Conservation (phyloP, 2,888 invertebrate genomes). For the Leistus spinibarbis region DNA sequence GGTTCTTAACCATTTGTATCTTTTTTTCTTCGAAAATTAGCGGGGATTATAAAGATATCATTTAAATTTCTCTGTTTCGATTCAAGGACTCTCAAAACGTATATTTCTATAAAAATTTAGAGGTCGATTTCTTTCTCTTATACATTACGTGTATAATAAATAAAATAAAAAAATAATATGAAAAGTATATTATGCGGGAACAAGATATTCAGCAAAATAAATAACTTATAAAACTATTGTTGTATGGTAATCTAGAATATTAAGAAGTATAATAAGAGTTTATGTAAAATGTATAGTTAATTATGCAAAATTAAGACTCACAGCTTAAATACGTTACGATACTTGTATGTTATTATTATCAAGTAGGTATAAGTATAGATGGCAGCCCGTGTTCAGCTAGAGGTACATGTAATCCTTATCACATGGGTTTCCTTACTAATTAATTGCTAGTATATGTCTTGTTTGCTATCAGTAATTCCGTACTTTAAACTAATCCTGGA, state of each 20-base stretch:
- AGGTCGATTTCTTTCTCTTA: too few species aligned
- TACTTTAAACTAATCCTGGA: background rate
- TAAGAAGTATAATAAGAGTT: background rate
- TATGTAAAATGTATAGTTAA: background rate
- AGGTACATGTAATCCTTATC: background rate
- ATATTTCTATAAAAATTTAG: too few species aligned
- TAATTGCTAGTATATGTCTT: constrained; percentile 5
- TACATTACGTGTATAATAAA: background rate
- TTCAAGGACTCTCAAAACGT: too few species aligned
- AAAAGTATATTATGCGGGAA: background rate
- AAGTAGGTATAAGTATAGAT: background rate
- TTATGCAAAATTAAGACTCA: background rate
- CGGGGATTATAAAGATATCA: too few species aligned
- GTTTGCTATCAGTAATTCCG: background rate
- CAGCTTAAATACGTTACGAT: background rate
- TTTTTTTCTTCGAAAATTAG: too few species aligned
- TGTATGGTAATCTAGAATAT: background rate
- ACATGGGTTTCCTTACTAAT: background rate
- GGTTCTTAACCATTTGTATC: too few species aligned
- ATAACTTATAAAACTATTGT: background rate
- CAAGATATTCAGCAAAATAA: background rate
- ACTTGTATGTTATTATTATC: background rate
- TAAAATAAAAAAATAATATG: background rate
- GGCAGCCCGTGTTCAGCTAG: background rate
- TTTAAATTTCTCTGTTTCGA: too few species aligned